Percentiles rank a stretch among this genome's conserved stretches.
These are phyloP conservation scores for Scaptomyza parva DNA, from an alignment of 2,888 invertebrate species.

Conservation along the genomic window DNA sequence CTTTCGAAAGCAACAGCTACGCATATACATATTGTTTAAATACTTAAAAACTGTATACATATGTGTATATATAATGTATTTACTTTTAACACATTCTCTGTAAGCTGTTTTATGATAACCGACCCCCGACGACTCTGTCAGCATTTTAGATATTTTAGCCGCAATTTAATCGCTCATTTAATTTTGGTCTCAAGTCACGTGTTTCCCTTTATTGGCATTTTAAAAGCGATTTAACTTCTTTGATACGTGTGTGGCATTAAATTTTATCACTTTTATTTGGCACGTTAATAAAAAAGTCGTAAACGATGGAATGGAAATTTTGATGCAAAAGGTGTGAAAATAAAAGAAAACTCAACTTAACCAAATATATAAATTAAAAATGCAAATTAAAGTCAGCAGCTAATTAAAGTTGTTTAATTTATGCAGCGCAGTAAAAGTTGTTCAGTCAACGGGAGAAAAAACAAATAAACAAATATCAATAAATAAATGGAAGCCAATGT, in stretches of 20 bases:
- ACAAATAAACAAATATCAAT: conserved; percentile 15
- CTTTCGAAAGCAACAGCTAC: conserved; percentile 17
- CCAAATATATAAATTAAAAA: conserved; percentile 4
- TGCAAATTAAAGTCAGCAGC: conserved; percentile 6
- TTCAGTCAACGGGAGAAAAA: not conserved
- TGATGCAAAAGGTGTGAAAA: not conserved
- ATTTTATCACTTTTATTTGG: conserved; percentile 5
- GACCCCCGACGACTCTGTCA: too few species aligned
- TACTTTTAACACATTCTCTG: not conserved
- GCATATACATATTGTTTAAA: not conserved
- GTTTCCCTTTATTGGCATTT: conserved; percentile 42
- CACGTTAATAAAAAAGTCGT: conserved; percentile 13
- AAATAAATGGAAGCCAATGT: conserved; percentile 9
- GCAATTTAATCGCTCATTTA: conserved; percentile 23
- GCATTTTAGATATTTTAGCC: conserved; percentile 25
- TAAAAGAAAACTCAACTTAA: conserved; percentile 16
- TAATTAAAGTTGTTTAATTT: conserved; percentile 60
- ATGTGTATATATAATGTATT: not conserved
- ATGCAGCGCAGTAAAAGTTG: conserved; percentile 15
- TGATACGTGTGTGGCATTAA: conserved; percentile 39
- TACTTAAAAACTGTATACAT: not conserved
- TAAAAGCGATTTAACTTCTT: conserved; percentile 38
- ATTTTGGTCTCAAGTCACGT: conserved; percentile 43
- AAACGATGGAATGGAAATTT: conserved; percentile 11
- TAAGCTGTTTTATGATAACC: conserved; percentile 41